Base-by-base conservation (phyloP, 2,797 vertebrate genomes). In the Peromyscus melanophrys region DNA sequence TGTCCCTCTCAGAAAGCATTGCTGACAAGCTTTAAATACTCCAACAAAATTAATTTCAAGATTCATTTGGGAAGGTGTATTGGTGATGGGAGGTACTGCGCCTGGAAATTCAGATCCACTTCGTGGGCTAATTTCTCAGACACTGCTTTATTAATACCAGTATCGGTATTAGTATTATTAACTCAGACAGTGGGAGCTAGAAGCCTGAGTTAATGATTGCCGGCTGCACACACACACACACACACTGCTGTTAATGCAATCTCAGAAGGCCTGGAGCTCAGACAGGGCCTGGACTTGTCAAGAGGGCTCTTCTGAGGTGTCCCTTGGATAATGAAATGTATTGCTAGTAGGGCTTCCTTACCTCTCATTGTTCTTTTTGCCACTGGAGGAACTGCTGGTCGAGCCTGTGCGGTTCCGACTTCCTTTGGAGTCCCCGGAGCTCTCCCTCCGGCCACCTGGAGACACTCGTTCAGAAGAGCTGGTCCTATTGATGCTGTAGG, bases 341-440 rank as follows among this genome's bases (percentile, higher is more conserved):
- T 31, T 12, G 11, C 19, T 25, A 0, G 9, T 0, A 1, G 84
- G 14, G 21, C 59, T 13, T 0, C 77, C 98, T 55, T 99, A 99
- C 99, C 99, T 99, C 97, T 99, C 99, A 55, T 99, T 99, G 98
- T 99, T 98, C 98, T 99, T 99, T 98, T 99, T 99, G 97, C 99
- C 98, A 11, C 99, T 99, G 71, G 99, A 99, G 89, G 99, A 99
- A 98, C 99, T 99, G 98, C 99, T 99, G 1, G 99, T 99, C 94
- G 99, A 99, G 49, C 99, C 99, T 0, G 99, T 99, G 2, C 99
- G 99, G 34, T 99, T 99, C 75, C 99, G 99, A 98, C 99, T 99
- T 94, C 98, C 99, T 98, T 99, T 99, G 97, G 99, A 98, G 94
- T 99, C 99, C 73, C 99, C 99, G 0, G 99, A 98, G 97, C 99